Conservation (phyloP, 2,797 vertebrate species). For the Epinephelus coioides region DNA sequence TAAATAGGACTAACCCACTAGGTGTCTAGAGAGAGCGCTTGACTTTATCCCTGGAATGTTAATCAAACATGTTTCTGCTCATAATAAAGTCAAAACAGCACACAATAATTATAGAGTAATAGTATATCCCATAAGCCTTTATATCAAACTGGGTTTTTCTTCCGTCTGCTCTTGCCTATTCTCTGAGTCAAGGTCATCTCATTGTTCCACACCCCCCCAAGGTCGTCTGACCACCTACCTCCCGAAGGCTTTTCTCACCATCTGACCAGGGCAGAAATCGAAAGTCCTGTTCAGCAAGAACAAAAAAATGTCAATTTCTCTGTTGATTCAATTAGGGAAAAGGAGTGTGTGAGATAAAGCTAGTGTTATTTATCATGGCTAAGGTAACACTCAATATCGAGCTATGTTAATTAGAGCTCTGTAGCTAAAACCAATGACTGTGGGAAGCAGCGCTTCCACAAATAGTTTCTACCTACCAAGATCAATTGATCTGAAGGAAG, state of each 20-base stretch:
- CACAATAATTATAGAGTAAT: background rate
- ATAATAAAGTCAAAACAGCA: slow-evolving; percentile 18
- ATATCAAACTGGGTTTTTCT: slow-evolving; percentile 27
- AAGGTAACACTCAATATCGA: slow-evolving; percentile 78
- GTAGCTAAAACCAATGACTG: slow-evolving; percentile 77
- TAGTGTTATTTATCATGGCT: slow-evolving; percentile 83
- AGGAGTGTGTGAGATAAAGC: slow-evolving; percentile 84
- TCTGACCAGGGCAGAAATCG: slow-evolving; percentile 69
- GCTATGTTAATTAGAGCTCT: slow-evolving; percentile 83
- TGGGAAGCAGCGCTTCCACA: slow-evolving; percentile 82
- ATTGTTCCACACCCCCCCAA: slow-evolving; percentile 35
- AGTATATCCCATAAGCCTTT: slow-evolving; percentile 8
- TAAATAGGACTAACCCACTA: slow-evolving; percentile 4
- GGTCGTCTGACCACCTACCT: slow-evolving; percentile 57
- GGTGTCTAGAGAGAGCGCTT: background rate
- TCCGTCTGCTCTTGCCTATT: slow-evolving; percentile 20
- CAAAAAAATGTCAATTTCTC: slow-evolving; percentile 78
- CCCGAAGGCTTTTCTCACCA: slow-evolving; percentile 57
- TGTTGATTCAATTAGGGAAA: slow-evolving; percentile 83
- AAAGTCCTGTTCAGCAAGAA: slow-evolving; percentile 75
- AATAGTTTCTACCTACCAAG: slow-evolving; percentile 70
- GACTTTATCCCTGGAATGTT: background rate
- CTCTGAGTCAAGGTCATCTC: slow-evolving; percentile 52
- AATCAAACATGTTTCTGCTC: slow-evolving; percentile 17
- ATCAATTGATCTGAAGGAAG: slow-evolving; percentile 71